A percentile compares a stretch with the other conserved stretches of the same genome.
phyloP scores from a whole-genome alignment of 2,888 invertebrate genomes.

The Synergus itoensis region DNA sequence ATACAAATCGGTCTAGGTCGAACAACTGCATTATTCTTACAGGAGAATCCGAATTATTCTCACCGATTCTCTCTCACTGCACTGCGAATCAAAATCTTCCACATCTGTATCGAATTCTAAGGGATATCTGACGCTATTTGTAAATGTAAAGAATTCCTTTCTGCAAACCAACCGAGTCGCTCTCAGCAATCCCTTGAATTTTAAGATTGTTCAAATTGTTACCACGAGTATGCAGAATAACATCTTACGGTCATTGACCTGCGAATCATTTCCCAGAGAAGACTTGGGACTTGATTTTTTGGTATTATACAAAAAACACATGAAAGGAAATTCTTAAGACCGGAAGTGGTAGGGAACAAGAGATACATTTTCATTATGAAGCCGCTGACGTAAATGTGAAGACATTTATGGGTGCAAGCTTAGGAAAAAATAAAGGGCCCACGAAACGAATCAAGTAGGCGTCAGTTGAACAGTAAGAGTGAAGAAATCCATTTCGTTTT shows the following conservation, averaged over 20 bases:
- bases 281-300: not conserved
- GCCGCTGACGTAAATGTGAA: not conserved
- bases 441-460: not conserved
- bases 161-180: not conserved
- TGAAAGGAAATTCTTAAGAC: not conserved
- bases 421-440: not conserved
- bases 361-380: not conserved
- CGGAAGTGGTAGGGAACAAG: not conserved
- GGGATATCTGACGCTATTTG: not conserved
- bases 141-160: not conserved
- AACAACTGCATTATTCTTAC: conserved; percentile 34
- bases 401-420: not conserved
- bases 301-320: not conserved
- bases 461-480: conserved; percentile 7
- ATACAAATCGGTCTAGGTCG: conserved; percentile 52
- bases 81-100: not conserved
- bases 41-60: conserved; percentile 23
- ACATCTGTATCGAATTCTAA: conserved; percentile 4
- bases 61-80: too few species aligned
- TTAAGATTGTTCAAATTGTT: not conserved
- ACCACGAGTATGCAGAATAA: not conserved
- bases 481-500: conserved; percentile 52
- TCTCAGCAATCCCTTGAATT: not conserved
- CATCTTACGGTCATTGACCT: not conserved
- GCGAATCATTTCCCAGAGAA: not conserved